Conservation (phyloP, 2,113 vertebrate genomes). For the Sturnira hondurensis region DNA sequence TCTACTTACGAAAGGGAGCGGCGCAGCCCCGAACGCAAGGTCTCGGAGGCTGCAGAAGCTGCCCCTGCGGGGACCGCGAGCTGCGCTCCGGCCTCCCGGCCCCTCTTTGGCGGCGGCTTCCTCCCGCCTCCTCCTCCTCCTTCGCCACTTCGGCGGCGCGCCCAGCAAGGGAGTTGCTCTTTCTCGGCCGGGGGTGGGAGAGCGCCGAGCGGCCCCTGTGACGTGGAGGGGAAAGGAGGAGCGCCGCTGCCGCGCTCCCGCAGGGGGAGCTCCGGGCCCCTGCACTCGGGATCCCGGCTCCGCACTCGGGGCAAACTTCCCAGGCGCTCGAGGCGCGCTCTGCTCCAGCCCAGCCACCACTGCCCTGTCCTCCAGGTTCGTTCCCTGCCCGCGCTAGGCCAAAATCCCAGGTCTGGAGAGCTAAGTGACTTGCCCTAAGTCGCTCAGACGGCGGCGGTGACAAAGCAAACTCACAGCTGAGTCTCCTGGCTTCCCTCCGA, state of each 20-base stretch:
- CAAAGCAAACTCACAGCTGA: slow-evolving; percentile 5
- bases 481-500: not conserved
- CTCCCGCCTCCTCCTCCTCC: not conserved
- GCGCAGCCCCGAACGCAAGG: not conserved
- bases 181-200: not conserved
- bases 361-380: not conserved
- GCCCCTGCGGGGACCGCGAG: not conserved
- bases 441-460: not conserved
- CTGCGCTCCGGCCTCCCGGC: not conserved
- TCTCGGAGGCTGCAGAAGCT: not conserved
- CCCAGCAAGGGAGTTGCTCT: not conserved
- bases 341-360: not conserved
- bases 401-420: not conserved
- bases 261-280: not conserved
- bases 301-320: not conserved
- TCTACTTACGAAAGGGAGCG: slow-evolving; percentile 51
- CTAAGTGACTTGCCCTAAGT: not conserved
- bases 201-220: slow-evolving; percentile 5
- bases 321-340: not conserved
- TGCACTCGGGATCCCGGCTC: not conserved
- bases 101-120: not conserved
- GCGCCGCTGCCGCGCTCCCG: not conserved
- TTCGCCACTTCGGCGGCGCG: not conserved
- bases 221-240: slow-evolving; percentile 30
- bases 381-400: not conserved